Conservation (phyloP, 2,797 vertebrate genomes). For the Agapornis canus region DNA sequence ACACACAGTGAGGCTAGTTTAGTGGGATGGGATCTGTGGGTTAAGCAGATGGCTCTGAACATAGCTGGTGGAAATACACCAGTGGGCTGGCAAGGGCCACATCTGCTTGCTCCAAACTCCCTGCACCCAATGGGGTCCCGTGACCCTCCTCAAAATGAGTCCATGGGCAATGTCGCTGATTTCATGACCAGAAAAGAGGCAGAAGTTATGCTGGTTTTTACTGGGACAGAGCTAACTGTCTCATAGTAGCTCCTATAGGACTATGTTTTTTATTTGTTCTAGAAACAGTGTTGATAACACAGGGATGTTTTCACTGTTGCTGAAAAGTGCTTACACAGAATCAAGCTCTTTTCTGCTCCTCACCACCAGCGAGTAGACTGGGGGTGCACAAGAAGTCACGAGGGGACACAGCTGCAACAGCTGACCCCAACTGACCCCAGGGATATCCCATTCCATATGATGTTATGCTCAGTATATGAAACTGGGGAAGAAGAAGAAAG, state of each 20-base stretch:
- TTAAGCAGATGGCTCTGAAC: not conserved
- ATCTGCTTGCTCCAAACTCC: not conserved
- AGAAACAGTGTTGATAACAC: not conserved
- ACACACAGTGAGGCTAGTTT: not conserved
- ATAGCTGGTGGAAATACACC: not conserved
- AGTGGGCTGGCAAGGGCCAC: fast-evolving
- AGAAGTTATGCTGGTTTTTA: not conserved
- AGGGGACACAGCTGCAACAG: fast-evolving
- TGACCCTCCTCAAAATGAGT: not conserved
- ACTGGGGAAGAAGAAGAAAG: not conserved
- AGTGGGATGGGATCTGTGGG: not conserved
- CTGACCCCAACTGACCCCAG: not conserved
- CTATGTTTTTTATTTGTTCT: not conserved
- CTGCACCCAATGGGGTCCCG: fast-evolving
- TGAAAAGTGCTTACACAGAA: not conserved
- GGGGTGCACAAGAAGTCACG: not conserved
- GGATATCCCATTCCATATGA: not conserved
- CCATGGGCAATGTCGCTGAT: not conserved
- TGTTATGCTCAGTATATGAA: not conserved
- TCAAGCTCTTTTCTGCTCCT: not conserved
- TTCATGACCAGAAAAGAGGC: not conserved
- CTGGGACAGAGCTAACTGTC: not conserved
- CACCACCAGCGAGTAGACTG: not conserved
- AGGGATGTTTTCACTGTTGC: not conserved
- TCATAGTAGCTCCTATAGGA: not conserved